A percentile compares a stretch with the other conserved stretches of the same genome.
phyloP scores from a whole-genome alignment of 2,888 invertebrate species.

The Aromia moschata region DNA sequence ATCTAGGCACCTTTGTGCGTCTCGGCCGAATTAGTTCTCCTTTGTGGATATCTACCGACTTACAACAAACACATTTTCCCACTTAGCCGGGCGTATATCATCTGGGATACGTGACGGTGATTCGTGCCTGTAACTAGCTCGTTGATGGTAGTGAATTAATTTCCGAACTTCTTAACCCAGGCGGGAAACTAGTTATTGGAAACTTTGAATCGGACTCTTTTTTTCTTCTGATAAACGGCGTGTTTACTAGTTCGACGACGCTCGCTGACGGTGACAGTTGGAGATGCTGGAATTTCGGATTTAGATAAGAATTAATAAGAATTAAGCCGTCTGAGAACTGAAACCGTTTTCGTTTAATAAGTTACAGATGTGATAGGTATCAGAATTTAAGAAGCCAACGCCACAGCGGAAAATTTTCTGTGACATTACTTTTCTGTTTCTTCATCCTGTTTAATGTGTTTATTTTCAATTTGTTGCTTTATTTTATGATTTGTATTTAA shows the following conservation, averaged over 20 bases:
- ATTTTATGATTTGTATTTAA: too few relatives aligned
- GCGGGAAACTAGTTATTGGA: not conserved
- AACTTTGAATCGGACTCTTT: not conserved
- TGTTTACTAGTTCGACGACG: not conserved
- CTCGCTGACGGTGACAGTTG: not conserved
- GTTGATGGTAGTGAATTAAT: constrained; percentile 19
- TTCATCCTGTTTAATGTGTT: too few relatives aligned
- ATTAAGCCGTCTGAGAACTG: too few relatives aligned
- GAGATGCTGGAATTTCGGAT: not conserved
- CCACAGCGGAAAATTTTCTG: too few relatives aligned
- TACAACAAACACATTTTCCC: constrained; percentile 51
- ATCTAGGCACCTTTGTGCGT: constrained; percentile 42
- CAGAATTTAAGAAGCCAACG: too few relatives aligned
- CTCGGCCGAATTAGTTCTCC: constrained; percentile 47
- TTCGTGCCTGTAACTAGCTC: constrained; percentile 6
- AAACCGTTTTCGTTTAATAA: too few relatives aligned
- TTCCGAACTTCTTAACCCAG: not conserved
- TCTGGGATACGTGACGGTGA: constrained; percentile 26
- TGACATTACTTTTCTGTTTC: too few relatives aligned
- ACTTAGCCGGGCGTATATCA: constrained; percentile 50
- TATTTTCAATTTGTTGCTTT: too few relatives aligned
- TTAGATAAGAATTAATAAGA: too few relatives aligned
- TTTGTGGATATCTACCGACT: constrained; percentile 50
- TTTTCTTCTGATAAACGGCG: not conserved
- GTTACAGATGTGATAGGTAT: too few relatives aligned